Conservation (phyloP, 2,113 vertebrate species). For the Leuciscus idus region DNA sequence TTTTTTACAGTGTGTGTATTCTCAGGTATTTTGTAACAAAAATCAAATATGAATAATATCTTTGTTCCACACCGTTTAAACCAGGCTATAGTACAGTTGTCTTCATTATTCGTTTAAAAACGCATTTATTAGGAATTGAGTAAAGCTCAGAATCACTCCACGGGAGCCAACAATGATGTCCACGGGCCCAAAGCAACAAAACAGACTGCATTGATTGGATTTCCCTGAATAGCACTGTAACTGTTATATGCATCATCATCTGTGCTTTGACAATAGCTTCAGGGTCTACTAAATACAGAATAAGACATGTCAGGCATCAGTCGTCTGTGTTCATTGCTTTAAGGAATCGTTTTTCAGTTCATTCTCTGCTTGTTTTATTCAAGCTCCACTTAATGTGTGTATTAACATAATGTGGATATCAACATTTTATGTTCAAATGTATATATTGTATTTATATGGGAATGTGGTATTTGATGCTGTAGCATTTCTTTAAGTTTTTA, state of each 20-base stretch:
- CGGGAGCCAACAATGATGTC: neutral
- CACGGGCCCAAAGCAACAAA: constrained; percentile 22
- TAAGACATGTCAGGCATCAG: neutral
- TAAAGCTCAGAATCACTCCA: neutral
- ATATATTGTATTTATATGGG: neutral
- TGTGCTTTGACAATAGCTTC: constrained; percentile 5
- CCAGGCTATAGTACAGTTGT: neutral
- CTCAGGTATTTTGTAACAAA: neutral
- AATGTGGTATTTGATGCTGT: neutral
- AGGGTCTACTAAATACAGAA: constrained; percentile 5
- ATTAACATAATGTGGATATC: neutral
- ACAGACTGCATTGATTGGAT: constrained; percentile 27
- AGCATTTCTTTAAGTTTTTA: neutral
- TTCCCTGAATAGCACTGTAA: constrained; percentile 15
- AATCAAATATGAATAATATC: too few species aligned
- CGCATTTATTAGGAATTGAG: neutral
- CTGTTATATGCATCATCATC: constrained; percentile 19
- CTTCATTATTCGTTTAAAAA: neutral
- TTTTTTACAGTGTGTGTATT: neutral
- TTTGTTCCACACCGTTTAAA: too few species aligned
- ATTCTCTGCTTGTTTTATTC: constrained; percentile 6
- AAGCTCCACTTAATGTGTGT: neutral
- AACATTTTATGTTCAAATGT: neutral
- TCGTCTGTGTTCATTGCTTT: constrained; percentile 3
- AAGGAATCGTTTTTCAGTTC: neutral